These are phyloP conservation scores for Linnaemya vulpina DNA, from an alignment of 2,888 invertebrate species.

Conservation along the genomic window DNA sequence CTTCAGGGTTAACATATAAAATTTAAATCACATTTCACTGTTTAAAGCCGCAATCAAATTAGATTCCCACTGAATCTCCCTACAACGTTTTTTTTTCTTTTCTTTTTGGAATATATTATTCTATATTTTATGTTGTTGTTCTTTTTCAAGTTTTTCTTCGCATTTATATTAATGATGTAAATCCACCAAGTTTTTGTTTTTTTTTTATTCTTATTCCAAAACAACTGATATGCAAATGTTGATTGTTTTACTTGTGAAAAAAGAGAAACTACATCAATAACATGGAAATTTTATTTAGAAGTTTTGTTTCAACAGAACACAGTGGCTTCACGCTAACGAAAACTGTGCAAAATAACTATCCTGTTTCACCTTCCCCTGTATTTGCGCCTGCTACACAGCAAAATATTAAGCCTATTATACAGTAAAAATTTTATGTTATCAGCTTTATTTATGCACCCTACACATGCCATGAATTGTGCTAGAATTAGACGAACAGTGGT, in stretches of 20 bases:
- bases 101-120: constrained; percentile 30
- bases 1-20: constrained; percentile 1
- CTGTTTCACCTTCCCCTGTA: no score
- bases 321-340: neutral
- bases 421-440: no score
- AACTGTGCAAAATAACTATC: neutral
- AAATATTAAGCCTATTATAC: no score
- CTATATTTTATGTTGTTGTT: constrained; percentile 20
- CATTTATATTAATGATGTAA: constrained; percentile 63
- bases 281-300: constrained; percentile 61
- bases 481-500: no score
- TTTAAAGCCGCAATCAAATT: constrained; percentile 8
- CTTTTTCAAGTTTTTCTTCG: constrained; percentile 45
- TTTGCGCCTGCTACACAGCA: no score
- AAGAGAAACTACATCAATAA: constrained; percentile 54
- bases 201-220: constrained; percentile 27
- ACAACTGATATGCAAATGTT: constrained; percentile 67
- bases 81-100: constrained; percentile 5
- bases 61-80: constrained; percentile 58
- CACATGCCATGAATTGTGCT: no score
- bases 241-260: constrained; percentile 2
- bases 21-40: constrained; percentile 52
- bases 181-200: constrained; percentile 28
- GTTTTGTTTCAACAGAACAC: constrained; percentile 7
- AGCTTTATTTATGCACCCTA: no score